Evolutionary conservation across 2,888 invertebrate species (phyloP).

Genomic region (Eilema sororculum): DNA sequence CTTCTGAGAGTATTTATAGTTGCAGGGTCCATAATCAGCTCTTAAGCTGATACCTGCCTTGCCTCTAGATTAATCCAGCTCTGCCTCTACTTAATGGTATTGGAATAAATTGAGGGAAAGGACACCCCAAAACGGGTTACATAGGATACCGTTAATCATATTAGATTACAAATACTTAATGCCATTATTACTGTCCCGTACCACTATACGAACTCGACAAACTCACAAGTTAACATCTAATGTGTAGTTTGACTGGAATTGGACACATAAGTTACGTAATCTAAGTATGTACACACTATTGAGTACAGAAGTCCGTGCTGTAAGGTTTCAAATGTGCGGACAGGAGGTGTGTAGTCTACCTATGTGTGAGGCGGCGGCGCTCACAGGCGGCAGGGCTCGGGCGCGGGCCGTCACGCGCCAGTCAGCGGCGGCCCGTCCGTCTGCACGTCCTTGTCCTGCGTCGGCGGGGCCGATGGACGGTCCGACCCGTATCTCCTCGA

Average conservation of each 20-base stretch:
- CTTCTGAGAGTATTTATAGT: neutral
- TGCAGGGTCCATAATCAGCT: neutral
- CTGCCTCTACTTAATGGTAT: slow-evolving; percentile 4
- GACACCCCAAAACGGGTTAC: slow-evolving; percentile 22
- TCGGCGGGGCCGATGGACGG: slow-evolving; percentile 82
- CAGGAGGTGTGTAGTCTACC: slow-evolving; percentile 60
- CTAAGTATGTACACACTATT: slow-evolving; percentile 49
- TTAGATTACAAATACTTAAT: slow-evolving; percentile 23
- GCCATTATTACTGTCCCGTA: slow-evolving; percentile 12
- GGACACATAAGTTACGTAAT: slow-evolving; percentile 46
- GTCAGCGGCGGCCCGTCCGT: slow-evolving; percentile 87
- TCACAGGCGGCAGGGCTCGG: slow-evolving; percentile 67
- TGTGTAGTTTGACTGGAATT: slow-evolving; percentile 34
- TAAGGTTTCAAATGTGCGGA: slow-evolving; percentile 61
- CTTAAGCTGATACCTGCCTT: neutral
- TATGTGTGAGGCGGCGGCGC: slow-evolving; percentile 39
- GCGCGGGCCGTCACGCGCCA: slow-evolving; percentile 78
- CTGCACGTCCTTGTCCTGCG: slow-evolving; percentile 92
- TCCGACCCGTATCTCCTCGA: slow-evolving; percentile 91
- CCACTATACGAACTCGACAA: slow-evolving; percentile 24
- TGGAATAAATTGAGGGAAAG: slow-evolving; percentile 17
- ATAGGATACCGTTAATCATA: slow-evolving; percentile 32
- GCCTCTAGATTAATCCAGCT: slow-evolving; percentile 2
- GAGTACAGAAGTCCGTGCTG: slow-evolving; percentile 48
- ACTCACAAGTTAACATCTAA: slow-evolving; percentile 31